phyloP scores from a whole-genome alignment of 2,888 invertebrate genomes.

The Noctua comes region DNA sequence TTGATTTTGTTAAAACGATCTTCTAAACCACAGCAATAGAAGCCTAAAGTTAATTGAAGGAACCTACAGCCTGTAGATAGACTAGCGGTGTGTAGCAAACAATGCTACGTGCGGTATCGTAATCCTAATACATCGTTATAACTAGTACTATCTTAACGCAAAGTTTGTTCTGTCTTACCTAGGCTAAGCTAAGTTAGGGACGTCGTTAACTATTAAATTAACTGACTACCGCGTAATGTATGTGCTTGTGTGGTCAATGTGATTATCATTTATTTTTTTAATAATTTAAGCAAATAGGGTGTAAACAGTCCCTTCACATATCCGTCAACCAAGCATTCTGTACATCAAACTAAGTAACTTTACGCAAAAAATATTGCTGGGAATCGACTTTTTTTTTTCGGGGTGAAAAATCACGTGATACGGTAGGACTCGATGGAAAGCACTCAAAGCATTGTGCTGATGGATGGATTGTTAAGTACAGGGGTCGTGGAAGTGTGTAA shows the following conservation, averaged over 20 bases:
- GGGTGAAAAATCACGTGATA: no score
- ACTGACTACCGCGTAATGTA: conserved; percentile 18
- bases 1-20: not conserved
- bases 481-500: no score
- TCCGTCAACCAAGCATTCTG: no score
- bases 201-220: conserved; percentile 24
- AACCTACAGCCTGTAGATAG: conserved; percentile 3
- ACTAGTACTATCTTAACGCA: conserved; percentile 25
- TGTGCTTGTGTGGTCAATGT: not conserved
- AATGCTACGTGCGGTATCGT: conserved; percentile 6
- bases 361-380: no score
- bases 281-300: not conserved
- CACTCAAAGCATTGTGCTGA: no score
- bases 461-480: no score
- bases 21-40: not conserved
- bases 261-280: not conserved
- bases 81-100: conserved; percentile 6
- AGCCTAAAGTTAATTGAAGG: not conserved
- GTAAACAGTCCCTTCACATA: no score
- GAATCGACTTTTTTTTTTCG: no score
- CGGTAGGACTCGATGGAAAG: no score
- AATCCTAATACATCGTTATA: conserved; percentile 51
- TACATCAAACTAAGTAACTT: no score
- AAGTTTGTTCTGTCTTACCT: conserved; percentile 38
- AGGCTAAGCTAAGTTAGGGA: conserved; percentile 15